Evolutionary conservation across 23 tunicate species (phyloP), one percentile per base, ranked within the genome.

Genomic region (Trididemnum clinides): DNA sequence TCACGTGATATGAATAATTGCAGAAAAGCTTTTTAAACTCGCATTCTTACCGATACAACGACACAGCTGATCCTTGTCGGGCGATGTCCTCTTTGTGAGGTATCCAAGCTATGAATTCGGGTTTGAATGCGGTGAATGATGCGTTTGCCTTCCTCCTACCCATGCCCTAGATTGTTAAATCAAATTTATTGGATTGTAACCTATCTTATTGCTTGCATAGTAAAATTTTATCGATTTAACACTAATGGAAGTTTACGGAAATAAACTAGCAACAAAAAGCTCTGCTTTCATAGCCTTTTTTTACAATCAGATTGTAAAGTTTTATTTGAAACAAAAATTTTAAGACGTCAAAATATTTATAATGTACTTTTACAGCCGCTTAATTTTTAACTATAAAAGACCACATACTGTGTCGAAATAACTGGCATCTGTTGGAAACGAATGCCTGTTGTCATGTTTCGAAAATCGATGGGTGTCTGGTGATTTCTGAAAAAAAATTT

Each of bases 341-440:
- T n/a, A n/a, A n/a, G n/a, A n/a, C n/a, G n/a, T n/a, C n/a, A n/a
- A n/a, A n/a, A n/a, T n/a, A n/a, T n/a, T n/a, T n/a, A n/a, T n/a
- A n/a, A n/a, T n/a, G n/a, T n/a, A n/a, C n/a, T n/a, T n/a, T n/a
- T n/a, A n/a, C n/a, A n/a, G n/a, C n/a, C n/a, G n/a, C 54, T 44
- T 44, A 10, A 7, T 7, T 44, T 44, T 44, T 44, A 7, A 44
- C 54, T 15, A 15, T 44, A 15, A 15, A 7, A 7, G 15, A 32
- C 10, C 7, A 39, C 80, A 19, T 73, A 92, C 97, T 50, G 91
- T 92, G 83, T 92, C 97, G 58, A 92, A 92, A 39, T 92, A 92
- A 64, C 97, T 92, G 64, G 97, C 97, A 57, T 92, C 97, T 1
- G 97, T 92, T 1, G 97, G 97, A 49, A 92, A 92, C n/a, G 97